phyloP scores from a whole-genome alignment of 2,797 vertebrate species.

The Remorina albescens region DNA sequence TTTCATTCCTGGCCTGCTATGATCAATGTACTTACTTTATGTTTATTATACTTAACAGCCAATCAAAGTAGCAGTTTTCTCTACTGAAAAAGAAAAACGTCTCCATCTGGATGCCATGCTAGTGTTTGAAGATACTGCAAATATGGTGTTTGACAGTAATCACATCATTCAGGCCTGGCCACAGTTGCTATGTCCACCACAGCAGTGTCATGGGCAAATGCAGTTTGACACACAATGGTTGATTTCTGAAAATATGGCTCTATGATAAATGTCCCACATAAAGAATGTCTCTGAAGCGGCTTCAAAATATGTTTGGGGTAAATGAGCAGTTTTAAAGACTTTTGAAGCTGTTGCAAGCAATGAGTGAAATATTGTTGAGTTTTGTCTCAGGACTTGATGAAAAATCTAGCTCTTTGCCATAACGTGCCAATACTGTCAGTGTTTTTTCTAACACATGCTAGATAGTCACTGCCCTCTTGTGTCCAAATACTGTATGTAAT shows the following conservation, averaged over 20 bases:
- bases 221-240: neutral
- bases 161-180: slow-evolving; percentile 1
- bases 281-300: neutral
- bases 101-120: slow-evolving; percentile 11
- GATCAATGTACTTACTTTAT: neutral
- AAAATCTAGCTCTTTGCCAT: slow-evolving; percentile 17
- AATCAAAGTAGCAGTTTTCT: slow-evolving; percentile 5
- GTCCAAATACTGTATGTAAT: slow-evolving; percentile 50
- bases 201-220: neutral
- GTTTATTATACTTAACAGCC: neutral
- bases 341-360: neutral
- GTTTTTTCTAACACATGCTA: slow-evolving; percentile 23
- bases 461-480: slow-evolving; percentile 74
- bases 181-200: neutral
- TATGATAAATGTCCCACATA: neutral
- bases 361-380: neutral
- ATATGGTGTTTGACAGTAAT: neutral
- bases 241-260: neutral
- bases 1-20: neutral
- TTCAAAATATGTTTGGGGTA: neutral
- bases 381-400: neutral
- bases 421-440: neutral
- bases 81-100: neutral
- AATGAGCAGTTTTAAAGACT: neutral
- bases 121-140: neutral